Percentiles rank a stretch among this genome's conserved stretches.
Conservation (phyloP, 1,140 invertebrate genomes). For the Drosophila elegans region DNA sequence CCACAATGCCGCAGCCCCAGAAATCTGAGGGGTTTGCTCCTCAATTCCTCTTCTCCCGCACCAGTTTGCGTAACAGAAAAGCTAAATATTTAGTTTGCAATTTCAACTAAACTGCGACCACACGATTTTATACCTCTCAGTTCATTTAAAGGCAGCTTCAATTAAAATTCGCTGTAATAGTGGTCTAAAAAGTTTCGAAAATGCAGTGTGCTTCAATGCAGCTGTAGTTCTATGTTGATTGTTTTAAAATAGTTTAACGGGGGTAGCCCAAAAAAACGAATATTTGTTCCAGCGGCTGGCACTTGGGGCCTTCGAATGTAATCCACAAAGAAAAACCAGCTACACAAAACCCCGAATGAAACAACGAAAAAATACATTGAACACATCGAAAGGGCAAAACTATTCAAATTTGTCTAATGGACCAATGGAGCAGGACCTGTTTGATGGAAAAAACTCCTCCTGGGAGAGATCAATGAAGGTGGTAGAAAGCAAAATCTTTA, state of each 20-base stretch:
- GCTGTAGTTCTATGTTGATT: neutral
- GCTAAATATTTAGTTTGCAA: slow-evolving; percentile 72
- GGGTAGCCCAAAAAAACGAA: slow-evolving; percentile 11
- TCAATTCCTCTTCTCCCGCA: neutral
- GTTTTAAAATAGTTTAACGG: neutral
- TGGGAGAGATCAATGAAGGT: slow-evolving; percentile 7
- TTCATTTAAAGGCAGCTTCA: slow-evolving; percentile 13
- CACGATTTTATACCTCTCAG: slow-evolving; percentile 15
- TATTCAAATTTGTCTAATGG: slow-evolving; percentile 42
- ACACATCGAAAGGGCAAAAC: slow-evolving; percentile 23
- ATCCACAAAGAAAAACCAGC: slow-evolving; percentile 10
- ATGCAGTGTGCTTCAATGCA: slow-evolving; percentile 1
- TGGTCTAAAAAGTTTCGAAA: slow-evolving; percentile 1
- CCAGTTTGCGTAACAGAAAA: slow-evolving; percentile 62
- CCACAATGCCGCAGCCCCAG: slow-evolving; percentile 11
- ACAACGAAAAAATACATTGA: slow-evolving; percentile 21
- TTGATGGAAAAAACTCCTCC: neutral
- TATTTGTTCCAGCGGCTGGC: slow-evolving; percentile 27
- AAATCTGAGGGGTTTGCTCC: slow-evolving; percentile 14
- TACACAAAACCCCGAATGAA: slow-evolving; percentile 4
- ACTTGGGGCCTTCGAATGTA: slow-evolving; percentile 12
- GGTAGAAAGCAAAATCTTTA: neutral
- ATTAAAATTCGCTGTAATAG: slow-evolving; percentile 12
- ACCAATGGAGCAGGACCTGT: neutral
- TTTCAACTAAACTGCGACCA: slow-evolving; percentile 51